Conservation (phyloP, 2,113 vertebrate genomes). For the Rhinopomastus cyanomelas region DNA sequence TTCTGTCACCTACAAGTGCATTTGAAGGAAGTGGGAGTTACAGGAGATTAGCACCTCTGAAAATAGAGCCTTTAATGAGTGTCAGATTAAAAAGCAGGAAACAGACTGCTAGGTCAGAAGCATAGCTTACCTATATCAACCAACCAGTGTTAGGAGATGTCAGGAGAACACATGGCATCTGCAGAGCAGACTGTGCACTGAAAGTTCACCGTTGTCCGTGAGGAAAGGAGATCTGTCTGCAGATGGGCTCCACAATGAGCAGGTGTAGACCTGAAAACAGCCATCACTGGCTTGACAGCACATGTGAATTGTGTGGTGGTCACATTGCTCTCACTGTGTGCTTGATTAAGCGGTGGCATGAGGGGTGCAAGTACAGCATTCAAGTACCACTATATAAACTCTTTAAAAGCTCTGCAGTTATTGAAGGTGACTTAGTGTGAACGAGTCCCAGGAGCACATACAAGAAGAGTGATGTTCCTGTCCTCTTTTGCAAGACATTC, state of each 20-base stretch:
- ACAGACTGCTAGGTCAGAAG: background rate
- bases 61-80: background rate
- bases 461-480: background rate
- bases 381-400: background rate
- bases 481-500: background rate
- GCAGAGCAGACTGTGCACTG: background rate
- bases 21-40: slow-evolving; percentile 14
- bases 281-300: background rate
- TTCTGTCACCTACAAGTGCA: background rate
- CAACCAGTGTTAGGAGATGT: rapidly evolving
- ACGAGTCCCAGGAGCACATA: background rate
- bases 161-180: background rate
- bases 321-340: background rate
- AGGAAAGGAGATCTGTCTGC: background rate
- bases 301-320: background rate
- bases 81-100: background rate
- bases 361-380: background rate
- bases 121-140: background rate
- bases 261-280: background rate
- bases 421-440: background rate
- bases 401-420: background rate
- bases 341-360: background rate
- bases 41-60: background rate
- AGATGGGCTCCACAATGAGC: background rate
- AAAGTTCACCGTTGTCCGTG: background rate